A percentile compares a stretch with the other conserved stretches of the same genome.
phyloP scores from a whole-genome alignment of 2,888 invertebrate genomes.

The Apodemia duryi region DNA sequence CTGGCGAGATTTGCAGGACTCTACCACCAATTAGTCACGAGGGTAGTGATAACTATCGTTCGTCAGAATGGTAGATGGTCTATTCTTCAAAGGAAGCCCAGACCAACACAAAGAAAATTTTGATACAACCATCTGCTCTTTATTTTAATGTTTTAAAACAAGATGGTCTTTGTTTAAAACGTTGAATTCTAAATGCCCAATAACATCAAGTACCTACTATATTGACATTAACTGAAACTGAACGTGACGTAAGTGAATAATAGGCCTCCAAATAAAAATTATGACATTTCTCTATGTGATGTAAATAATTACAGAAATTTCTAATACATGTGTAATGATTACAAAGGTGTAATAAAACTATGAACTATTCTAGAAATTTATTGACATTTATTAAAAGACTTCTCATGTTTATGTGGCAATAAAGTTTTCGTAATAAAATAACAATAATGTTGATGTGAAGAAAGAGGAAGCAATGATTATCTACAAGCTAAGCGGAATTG shows the following conservation, averaged over 20 bases:
- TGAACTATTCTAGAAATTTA: not conserved
- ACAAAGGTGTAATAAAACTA: not conserved
- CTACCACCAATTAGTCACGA: no score
- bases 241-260: not conserved
- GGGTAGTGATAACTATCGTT: no score
- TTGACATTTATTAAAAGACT: not conserved
- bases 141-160: no score
- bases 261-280: not conserved
- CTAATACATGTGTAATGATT: not conserved
- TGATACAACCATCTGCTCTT: no score
- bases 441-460: not conserved
- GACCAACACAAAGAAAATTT: no score
- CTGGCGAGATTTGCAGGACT: no score
- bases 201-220: not conserved
- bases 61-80: no score
- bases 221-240: not conserved
- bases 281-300: not conserved
- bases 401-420: not conserved
- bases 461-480: slow-evolving; percentile 9
- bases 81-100: no score
- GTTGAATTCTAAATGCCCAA: not conserved
- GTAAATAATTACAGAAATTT: not conserved
- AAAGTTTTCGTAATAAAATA: slow-evolving; percentile 4
- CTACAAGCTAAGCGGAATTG: slow-evolving; percentile 6
- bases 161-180: no score